Evolutionary conservation across 2,797 vertebrate genomes (phyloP), one percentile per base, ranked within the genome.

Genomic region (Molossus alvarezi): DNA sequence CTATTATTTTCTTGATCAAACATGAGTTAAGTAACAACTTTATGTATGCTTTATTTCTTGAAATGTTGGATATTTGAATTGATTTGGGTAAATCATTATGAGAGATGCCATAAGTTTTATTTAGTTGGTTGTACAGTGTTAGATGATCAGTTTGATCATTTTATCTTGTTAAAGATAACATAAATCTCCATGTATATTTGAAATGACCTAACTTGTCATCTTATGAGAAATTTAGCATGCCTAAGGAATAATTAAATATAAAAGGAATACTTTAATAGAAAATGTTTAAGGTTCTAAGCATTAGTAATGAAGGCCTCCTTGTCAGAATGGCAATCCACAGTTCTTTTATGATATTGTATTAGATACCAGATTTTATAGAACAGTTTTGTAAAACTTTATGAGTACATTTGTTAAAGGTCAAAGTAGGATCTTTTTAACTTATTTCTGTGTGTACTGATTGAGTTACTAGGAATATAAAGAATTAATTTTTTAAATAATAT

Each of bases 11-110:
- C 45, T 62, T 88, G 83, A 81, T 91, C 91, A 91, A 94, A 88
- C 48, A 23, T 77, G 51, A 97, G 80, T 97, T 92, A 97, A 83
- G 88, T 92, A 96, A 91, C 75, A 94, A 75, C 48, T 90, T 25
- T 81, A 65, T 95, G 62, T 95, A 71, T 69, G 65, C 93, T 96
- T 88, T 93, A 57, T 88, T 75, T 93, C 89, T 94, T 67, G 45
- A 86, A 79, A 69, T 69, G 29, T 58, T 65, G 58, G 29, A 14
- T 92, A 23, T 17, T 51, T 45, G 57, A 94, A 89, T 94, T 91
- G 77, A 55, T 95, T 96, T 92, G 20, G 29, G 73, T 87, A 95
- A 76, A 89, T 96, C 81, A 88, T 64, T 80, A 51, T 94, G 67
- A 92, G 95, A 96, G 58, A 96, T 91, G 41, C 79, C 48, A 57